Conservation (phyloP, 1,140 invertebrate species). For the Drosophila neocordata region DNA sequence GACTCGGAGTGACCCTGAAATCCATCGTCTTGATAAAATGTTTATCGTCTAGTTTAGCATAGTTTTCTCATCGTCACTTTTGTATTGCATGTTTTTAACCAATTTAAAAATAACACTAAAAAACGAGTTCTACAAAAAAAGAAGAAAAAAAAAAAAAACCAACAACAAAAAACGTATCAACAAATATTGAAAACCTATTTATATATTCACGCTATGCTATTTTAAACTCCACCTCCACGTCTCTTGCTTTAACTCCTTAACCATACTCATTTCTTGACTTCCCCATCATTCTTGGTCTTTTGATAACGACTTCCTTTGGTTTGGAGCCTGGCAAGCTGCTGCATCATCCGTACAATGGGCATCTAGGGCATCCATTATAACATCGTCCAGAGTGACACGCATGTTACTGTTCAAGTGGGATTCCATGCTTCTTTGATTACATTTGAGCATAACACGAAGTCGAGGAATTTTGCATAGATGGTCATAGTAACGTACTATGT, state of each 20-base stretch:
- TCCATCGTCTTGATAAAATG: neutral
- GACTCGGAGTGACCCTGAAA: conserved; percentile 18
- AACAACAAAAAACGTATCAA: neutral
- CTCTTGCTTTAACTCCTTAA: neutral
- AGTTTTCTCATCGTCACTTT: neutral
- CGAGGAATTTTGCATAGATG: conserved; percentile 54
- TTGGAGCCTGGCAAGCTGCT: conserved; percentile 15
- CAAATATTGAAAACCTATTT: conserved; percentile 25
- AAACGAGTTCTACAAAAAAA: conserved; percentile 55
- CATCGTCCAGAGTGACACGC: conserved; percentile 48
- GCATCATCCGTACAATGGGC: conserved; percentile 27
- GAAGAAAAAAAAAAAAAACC: neutral
- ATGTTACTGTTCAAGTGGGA: conserved; percentile 21
- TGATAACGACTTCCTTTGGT: neutral
- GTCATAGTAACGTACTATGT: conserved; percentile 60
- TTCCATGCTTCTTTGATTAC: conserved; percentile 29
- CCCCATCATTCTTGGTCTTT: conserved; percentile 8
- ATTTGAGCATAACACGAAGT: conserved; percentile 48
- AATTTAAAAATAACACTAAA: neutral
- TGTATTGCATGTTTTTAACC: neutral
- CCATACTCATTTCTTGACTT: too few species aligned
- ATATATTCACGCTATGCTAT: neutral
- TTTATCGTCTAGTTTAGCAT: neutral
- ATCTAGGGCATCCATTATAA: conserved; percentile 45
- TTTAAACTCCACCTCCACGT: neutral